A percentile compares a stretch with the other conserved stretches of the same genome.
Conservation (phyloP, 2,113 vertebrate species). For the Cinclus mexicanus region DNA sequence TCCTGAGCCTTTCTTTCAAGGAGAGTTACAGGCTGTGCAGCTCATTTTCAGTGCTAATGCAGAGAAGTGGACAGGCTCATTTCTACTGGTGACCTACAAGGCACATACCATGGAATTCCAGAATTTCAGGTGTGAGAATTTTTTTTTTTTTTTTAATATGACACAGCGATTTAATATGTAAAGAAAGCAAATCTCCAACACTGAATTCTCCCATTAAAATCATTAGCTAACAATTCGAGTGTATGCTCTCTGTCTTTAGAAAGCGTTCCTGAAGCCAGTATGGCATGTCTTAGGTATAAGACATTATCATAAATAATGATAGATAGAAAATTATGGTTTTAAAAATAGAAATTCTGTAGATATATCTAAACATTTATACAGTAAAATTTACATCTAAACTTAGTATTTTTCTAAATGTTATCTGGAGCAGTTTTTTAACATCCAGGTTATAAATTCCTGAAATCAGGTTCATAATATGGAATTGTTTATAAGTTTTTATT, state of each 20-base stretch:
- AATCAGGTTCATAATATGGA: constrained; percentile 4
- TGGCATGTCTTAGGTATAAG: background rate
- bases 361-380: background rate
- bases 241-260: background rate
- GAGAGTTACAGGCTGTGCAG: background rate
- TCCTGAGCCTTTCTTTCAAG: background rate
- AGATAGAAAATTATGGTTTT: background rate
- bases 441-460: background rate
- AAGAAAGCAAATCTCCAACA: background rate
- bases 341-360: background rate
- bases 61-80: background rate
- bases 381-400: background rate
- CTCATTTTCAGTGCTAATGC: background rate
- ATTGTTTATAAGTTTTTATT: constrained; percentile 42
- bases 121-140: background rate
- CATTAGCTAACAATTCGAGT: background rate
- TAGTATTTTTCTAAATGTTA: background rate
- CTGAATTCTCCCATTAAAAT: background rate
- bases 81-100: background rate
- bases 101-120: background rate
- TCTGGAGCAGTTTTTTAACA: background rate
- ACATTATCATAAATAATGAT: background rate
- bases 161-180: background rate
- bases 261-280: background rate
- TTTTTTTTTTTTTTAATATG: background rate